Evolutionary conservation across 1,140 invertebrate species (phyloP).

Genomic region (Zelostemma sp.): DNA sequence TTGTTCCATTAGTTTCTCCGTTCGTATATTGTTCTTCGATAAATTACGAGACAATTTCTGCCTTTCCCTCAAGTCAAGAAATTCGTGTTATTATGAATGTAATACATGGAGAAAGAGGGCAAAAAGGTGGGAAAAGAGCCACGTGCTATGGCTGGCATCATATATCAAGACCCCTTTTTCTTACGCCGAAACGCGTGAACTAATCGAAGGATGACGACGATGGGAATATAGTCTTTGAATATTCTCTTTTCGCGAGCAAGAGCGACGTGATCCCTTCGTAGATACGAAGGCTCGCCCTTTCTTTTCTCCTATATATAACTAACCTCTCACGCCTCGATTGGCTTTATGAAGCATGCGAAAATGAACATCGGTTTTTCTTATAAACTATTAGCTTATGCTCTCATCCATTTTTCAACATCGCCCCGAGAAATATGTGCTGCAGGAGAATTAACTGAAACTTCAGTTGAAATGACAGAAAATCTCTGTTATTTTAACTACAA

Average conservation of each 20-base stretch:
- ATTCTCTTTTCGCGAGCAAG: constrained; percentile 1
- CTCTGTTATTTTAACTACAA: no score
- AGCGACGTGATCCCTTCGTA: background rate
- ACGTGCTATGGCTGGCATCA: background rate
- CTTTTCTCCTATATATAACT: background rate
- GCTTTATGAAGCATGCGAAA: constrained; percentile 4
- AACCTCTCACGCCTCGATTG: background rate
- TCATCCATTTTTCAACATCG: constrained; percentile 9
- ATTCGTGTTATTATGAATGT: no score
- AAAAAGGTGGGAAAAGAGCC: background rate
- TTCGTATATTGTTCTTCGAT: no score
- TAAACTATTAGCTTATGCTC: constrained; percentile 1
- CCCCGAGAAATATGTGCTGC: background rate
- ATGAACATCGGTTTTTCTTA: constrained; percentile 8
- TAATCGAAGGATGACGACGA: constrained; percentile 2
- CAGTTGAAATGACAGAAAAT: background rate
- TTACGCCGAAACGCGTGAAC: background rate
- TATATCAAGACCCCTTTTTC: background rate
- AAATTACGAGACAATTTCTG: no score
- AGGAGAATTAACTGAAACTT: background rate
- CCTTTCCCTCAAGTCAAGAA: no score
- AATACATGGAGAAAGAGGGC: no score
- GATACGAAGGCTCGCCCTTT: background rate
- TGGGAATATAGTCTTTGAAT: constrained; percentile 2
- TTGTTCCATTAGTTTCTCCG: no score